A percentile compares a stretch with the other conserved stretches of the same genome.
Evolutionary conservation across 2,888 invertebrate genomes (phyloP).

Genomic region (Plagodis dolabraria): DNA sequence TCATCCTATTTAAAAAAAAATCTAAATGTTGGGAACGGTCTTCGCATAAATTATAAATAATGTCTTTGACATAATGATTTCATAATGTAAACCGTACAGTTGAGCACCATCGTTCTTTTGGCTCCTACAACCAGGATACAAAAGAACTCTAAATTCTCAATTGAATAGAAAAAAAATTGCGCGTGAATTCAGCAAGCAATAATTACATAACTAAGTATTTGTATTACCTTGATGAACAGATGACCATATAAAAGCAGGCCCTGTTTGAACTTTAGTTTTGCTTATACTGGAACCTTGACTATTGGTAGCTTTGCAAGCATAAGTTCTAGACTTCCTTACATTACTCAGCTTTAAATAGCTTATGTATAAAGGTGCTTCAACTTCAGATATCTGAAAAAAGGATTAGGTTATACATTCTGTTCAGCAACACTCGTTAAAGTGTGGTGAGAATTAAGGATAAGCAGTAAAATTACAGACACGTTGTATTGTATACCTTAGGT

Average conservation of each 20-base stretch:
- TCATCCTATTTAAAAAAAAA: too few species aligned
- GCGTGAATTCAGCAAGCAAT: neutral
- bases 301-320: slow-evolving; percentile 15
- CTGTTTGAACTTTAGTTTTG: slow-evolving; percentile 1
- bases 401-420: too few species aligned
- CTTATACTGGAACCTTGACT: slow-evolving; percentile 1
- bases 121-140: too few species aligned
- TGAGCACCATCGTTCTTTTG: too few species aligned
- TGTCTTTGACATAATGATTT: too few species aligned
- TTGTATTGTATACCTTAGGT: too few species aligned
- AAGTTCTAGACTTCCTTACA: slow-evolving; percentile 6
- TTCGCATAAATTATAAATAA: too few species aligned
- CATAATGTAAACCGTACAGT: slow-evolving; percentile 1
- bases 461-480: too few species aligned
- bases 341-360: slow-evolving; percentile 12
- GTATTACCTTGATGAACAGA: neutral
- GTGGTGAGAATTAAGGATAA: too few species aligned
- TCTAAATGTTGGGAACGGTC: too few species aligned
- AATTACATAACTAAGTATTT: neutral
- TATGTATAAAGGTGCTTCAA: slow-evolving; percentile 8
- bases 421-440: too few species aligned
- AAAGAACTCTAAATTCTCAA: neutral
- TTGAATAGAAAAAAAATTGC: neutral
- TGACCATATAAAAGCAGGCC: slow-evolving; percentile 2
- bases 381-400: slow-evolving; percentile 9